These are phyloP conservation scores for Petrolisthes manimaculis DNA, from an alignment of 2,888 invertebrate species.

Conservation along the genomic window DNA sequence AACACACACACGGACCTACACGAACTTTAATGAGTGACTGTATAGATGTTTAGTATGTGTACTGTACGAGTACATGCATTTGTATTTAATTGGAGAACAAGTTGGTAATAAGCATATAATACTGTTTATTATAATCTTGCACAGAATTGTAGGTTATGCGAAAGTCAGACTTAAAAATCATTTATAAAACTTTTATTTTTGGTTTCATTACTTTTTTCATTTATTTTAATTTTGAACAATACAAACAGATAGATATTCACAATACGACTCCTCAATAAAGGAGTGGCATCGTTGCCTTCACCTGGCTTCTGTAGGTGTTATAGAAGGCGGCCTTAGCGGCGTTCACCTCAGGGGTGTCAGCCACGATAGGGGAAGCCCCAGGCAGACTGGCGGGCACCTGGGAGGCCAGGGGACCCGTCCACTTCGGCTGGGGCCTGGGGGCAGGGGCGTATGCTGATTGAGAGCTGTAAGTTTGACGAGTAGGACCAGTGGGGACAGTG, in stretches of 20 bases:
- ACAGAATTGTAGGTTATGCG: neutral
- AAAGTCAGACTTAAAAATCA: neutral
- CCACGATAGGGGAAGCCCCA: constrained; percentile 43
- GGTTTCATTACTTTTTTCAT: neutral
- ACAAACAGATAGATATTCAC: neutral
- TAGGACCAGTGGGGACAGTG: constrained; percentile 7
- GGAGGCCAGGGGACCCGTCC: constrained; percentile 40
- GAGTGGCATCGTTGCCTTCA: neutral
- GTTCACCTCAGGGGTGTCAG: constrained; percentile 68
- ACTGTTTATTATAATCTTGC: no score
- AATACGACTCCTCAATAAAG: constrained; percentile 2
- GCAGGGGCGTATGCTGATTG: constrained; percentile 3
- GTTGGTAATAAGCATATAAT: no score
- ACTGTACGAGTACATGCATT: neutral
- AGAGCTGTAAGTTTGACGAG: neutral
- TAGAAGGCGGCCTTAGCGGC: constrained; percentile 67
- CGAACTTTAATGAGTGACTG: no score
- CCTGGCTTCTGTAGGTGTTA: constrained; percentile 42
- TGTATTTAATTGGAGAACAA: neutral
- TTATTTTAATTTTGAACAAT: neutral
- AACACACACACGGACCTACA: no score
- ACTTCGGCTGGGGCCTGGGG: constrained; percentile 22
- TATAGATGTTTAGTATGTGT: neutral
- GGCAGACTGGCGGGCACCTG: constrained; percentile 36
- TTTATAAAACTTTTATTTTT: neutral